Evolutionary conservation across 2,888 invertebrate species (phyloP).

Genomic region (Beris morrisii): DNA sequence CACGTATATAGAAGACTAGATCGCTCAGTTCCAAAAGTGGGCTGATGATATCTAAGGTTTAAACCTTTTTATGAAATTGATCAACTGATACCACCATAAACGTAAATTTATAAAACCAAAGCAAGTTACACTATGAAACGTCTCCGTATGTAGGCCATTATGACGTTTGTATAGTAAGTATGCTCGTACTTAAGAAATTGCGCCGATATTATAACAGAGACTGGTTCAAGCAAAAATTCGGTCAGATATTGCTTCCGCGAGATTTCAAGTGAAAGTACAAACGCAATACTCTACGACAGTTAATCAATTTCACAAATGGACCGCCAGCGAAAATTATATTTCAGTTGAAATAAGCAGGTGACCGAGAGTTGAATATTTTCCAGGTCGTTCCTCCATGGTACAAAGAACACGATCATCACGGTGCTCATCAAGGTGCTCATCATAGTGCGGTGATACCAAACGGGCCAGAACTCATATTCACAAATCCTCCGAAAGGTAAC

Average conservation of each 20-base stretch:
- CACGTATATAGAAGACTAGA: not conserved
- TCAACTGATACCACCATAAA: too few relatives aligned
- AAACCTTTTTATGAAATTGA: too few relatives aligned
- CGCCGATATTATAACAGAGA: not conserved
- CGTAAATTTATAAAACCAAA: too few relatives aligned
- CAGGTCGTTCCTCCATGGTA: slow-evolving; percentile 52
- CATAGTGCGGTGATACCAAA: slow-evolving; percentile 32
- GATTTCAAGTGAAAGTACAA: slow-evolving; percentile 1
- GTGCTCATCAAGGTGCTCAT: slow-evolving; percentile 1
- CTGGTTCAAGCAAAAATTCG: not conserved
- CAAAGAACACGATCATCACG: slow-evolving; percentile 45
- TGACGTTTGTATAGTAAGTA: not conserved
- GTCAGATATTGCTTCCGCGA: slow-evolving; percentile 1
- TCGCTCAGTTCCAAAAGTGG: too few relatives aligned
- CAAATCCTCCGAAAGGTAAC: slow-evolving; percentile 53
- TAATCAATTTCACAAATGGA: not conserved
- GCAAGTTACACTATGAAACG: not conserved
- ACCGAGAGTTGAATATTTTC: slow-evolving; percentile 4
- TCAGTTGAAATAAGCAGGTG: not conserved
- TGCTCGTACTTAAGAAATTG: not conserved
- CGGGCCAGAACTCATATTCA: slow-evolving; percentile 53
- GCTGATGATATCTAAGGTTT: too few relatives aligned
- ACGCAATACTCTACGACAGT: not conserved
- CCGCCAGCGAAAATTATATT: too few relatives aligned
- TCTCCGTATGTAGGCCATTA: too few relatives aligned